Conservation (phyloP, 2,113 vertebrate genomes). For the Tautogolabrus adspersus region DNA sequence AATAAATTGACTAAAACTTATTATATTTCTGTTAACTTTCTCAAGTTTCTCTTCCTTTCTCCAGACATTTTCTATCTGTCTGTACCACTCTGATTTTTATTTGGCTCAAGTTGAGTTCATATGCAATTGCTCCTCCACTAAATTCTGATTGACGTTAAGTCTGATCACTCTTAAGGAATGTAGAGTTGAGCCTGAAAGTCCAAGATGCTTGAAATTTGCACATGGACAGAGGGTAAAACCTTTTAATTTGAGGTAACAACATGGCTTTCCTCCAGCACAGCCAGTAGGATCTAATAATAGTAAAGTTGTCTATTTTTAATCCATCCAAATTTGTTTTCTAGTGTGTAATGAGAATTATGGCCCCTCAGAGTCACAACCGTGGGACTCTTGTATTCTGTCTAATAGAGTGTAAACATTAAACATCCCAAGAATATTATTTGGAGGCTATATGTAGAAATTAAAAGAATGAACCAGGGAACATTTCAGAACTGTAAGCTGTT, state of each 20-base stretch:
- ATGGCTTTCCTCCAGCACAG: neutral
- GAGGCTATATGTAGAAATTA: slow-evolving; percentile 36
- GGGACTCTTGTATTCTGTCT: slow-evolving; percentile 47
- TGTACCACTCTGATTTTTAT: neutral
- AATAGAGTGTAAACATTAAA: slow-evolving; percentile 53
- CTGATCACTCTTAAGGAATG: neutral
- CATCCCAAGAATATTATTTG: slow-evolving; percentile 18
- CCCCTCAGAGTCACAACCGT: slow-evolving; percentile 12
- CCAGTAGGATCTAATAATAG: slow-evolving; percentile 30
- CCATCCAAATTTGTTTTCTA: slow-evolving; percentile 36
- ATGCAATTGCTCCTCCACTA: neutral
- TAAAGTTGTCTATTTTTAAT: slow-evolving; percentile 33
- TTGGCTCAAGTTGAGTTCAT: neutral
- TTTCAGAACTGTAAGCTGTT: slow-evolving; percentile 56
- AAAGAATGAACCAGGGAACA: slow-evolving; percentile 41
- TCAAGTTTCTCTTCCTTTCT: no score
- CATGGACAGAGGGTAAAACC: slow-evolving; percentile 3
- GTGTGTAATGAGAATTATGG: slow-evolving; percentile 36
- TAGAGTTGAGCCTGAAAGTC: neutral
- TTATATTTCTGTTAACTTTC: no score
- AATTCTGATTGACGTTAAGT: neutral
- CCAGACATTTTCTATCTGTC: neutral
- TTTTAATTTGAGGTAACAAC: neutral
- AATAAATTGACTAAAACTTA: no score
- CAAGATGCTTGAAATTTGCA: slow-evolving; percentile 6